Conservation (phyloP, 1,140 invertebrate genomes). For the Hycleus phaleratus region DNA sequence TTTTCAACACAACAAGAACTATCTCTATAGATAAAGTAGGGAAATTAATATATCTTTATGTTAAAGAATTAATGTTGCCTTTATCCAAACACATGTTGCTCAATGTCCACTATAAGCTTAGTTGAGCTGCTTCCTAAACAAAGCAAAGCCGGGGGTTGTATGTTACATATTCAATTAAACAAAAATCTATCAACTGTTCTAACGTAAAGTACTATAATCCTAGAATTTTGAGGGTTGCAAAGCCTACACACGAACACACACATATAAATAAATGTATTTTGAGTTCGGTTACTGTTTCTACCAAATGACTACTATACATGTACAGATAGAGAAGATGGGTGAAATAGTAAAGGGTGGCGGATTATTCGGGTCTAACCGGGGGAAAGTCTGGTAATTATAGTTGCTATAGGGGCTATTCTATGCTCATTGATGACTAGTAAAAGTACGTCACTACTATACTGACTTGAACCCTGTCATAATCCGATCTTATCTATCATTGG, state of each 20-base stretch:
- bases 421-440: conserved; percentile 34
- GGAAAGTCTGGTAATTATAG: conserved; percentile 38
- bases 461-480: conserved; percentile 21
- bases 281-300: neutral
- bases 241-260: conserved; percentile 10
- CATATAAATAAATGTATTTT: conserved; percentile 18
- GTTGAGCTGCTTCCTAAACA: conserved; percentile 33
- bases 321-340: neutral
- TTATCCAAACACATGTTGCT: conserved; percentile 40
- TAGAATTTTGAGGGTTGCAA: conserved; percentile 22
- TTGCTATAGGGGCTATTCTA: conserved; percentile 33
- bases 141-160: conserved; percentile 33
- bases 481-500: conserved; percentile 33
- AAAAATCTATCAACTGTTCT: conserved; percentile 48
- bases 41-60: conserved; percentile 4
- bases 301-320: neutral
- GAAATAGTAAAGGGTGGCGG: conserved; percentile 7
- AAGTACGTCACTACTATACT: conserved; percentile 18
- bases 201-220: conserved; percentile 43
- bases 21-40: neutral
- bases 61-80: conserved; percentile 23
- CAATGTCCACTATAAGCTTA: conserved; percentile 34
- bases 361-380: conserved; percentile 28
- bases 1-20: too few relatives aligned
- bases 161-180: conserved; percentile 51